These are phyloP conservation scores for Anagyrus pseudococci DNA, from an alignment of 2,888 invertebrate genomes.

Conservation along the genomic window DNA sequence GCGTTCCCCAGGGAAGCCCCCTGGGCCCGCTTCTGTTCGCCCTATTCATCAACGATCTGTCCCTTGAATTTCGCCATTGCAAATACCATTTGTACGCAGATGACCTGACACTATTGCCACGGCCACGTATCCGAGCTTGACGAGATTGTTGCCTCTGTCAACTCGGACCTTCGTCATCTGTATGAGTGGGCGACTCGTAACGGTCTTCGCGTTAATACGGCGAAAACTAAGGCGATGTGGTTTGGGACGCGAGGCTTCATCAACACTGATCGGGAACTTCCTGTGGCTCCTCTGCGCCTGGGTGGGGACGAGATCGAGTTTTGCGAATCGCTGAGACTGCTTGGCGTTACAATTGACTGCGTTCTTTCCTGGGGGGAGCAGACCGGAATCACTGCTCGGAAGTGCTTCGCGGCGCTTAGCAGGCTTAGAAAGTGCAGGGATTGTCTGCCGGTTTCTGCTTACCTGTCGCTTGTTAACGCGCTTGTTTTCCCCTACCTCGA, in stretches of 20 bases:
- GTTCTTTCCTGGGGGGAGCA: neutral
- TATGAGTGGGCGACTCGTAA: neutral
- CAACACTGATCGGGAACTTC: neutral
- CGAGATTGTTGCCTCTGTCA: neutral
- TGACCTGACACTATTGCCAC: neutral
- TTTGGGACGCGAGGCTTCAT: neutral
- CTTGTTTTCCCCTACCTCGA: conserved; percentile 1
- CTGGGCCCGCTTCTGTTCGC: neutral
- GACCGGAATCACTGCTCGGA: neutral
- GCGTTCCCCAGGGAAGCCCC: conserved; percentile 1
- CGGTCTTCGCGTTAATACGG: neutral
- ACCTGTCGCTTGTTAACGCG: neutral
- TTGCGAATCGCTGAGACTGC: neutral
- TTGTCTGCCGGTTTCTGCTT: neutral
- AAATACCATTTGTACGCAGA: neutral
- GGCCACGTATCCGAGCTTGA: neutral
- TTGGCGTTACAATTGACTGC: neutral
- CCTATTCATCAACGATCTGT: neutral
- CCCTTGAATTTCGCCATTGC: neutral
- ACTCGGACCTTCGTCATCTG: neutral
- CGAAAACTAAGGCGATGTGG: conserved; percentile 4
- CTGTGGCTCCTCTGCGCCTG: neutral
- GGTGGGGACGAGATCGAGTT: neutral
- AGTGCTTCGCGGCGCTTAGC: neutral
- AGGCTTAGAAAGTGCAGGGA: neutral